Percentiles rank a stretch among this genome's conserved stretches.
Conservation (phyloP, 1,140 invertebrate species). For the Sitodiplosis mosellana region DNA sequence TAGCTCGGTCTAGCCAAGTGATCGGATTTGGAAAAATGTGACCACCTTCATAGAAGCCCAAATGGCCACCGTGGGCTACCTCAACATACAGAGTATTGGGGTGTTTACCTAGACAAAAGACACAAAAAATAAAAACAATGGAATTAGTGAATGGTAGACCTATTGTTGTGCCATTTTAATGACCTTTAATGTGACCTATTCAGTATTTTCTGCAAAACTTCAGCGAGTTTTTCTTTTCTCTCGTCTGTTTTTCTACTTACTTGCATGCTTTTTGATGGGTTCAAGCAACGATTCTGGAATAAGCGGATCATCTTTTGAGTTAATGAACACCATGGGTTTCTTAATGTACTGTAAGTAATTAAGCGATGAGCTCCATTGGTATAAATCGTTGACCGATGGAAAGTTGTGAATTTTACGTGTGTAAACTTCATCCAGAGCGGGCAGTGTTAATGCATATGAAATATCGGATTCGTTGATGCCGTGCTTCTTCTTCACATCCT, state of each 20-base stretch:
- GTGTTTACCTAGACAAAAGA: slow-evolving; percentile 32
- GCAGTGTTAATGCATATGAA: slow-evolving; percentile 63
- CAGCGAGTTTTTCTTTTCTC: neutral
- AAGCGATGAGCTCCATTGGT: slow-evolving; percentile 61
- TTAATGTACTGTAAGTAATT: slow-evolving; percentile 58
- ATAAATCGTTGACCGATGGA: slow-evolving; percentile 53
- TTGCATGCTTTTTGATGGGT: slow-evolving; percentile 51
- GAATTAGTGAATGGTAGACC: too few species aligned
- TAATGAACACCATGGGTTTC: slow-evolving; percentile 75
- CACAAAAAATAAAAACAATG: too few species aligned
- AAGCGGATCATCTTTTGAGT: slow-evolving; percentile 74
- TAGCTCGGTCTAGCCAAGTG: slow-evolving; percentile 74
- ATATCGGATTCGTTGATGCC: slow-evolving; percentile 60
- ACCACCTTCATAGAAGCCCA: slow-evolving; percentile 83
- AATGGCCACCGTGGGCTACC: slow-evolving; percentile 53
- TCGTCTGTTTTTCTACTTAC: slow-evolving; percentile 31
- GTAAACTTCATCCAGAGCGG: slow-evolving; percentile 75
- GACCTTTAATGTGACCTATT: neutral
- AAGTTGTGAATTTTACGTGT: slow-evolving; percentile 64
- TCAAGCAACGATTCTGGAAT: slow-evolving; percentile 55
- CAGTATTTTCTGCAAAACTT: too few species aligned
- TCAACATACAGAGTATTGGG: slow-evolving; percentile 56
- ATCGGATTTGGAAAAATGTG: slow-evolving; percentile 66
- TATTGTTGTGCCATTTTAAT: neutral
- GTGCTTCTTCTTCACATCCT: slow-evolving; percentile 48